These are phyloP conservation scores for Percopsis omiscomaycus DNA, from an alignment of 2,797 vertebrate genomes.

Conservation along the genomic window DNA sequence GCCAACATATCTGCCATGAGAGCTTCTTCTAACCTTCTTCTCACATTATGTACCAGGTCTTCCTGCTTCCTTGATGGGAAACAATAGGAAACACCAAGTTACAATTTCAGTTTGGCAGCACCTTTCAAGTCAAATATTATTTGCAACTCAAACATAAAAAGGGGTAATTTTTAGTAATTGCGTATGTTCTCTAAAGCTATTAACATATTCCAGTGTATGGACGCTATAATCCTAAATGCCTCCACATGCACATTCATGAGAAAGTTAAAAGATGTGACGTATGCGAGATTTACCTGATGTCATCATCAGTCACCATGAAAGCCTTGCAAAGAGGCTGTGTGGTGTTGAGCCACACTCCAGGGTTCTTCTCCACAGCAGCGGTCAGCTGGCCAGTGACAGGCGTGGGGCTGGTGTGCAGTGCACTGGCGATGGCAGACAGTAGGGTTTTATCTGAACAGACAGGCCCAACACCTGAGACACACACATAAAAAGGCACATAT, in stretches of 20 bases:
- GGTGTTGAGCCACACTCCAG: slow-evolving; percentile 96
- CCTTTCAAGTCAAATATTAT: not conserved
- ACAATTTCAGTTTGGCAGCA: not conserved
- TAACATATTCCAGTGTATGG: no score
- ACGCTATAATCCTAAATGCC: no score
- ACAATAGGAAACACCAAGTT: slow-evolving; percentile 12
- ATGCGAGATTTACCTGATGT: slow-evolving; percentile 83
- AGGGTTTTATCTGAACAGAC: slow-evolving; percentile 91
- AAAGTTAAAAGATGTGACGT: not conserved
- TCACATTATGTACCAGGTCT: slow-evolving; percentile 91
- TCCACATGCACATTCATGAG: no score
- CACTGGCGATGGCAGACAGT: slow-evolving; percentile 92
- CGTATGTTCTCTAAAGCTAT: no score
- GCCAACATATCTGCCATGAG: slow-evolving; percentile 95
- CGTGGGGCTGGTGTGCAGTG: slow-evolving; percentile 90
- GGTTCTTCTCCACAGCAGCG: slow-evolving; percentile 93
- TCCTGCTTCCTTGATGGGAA: slow-evolving; percentile 86
- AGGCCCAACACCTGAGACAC: slow-evolving; percentile 84
- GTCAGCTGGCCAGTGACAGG: slow-evolving; percentile 95
- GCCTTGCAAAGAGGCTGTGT: slow-evolving; percentile 94
- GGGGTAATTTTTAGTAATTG: not conserved
- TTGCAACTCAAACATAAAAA: not conserved
- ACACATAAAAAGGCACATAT: no score
- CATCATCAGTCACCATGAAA: slow-evolving; percentile 95
- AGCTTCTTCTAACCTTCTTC: slow-evolving; percentile 92